Evolutionary conservation across 2,797 vertebrate genomes (phyloP), one percentile per base, ranked within the genome.

Genomic region (Tympanoctomys barrerae): DNA sequence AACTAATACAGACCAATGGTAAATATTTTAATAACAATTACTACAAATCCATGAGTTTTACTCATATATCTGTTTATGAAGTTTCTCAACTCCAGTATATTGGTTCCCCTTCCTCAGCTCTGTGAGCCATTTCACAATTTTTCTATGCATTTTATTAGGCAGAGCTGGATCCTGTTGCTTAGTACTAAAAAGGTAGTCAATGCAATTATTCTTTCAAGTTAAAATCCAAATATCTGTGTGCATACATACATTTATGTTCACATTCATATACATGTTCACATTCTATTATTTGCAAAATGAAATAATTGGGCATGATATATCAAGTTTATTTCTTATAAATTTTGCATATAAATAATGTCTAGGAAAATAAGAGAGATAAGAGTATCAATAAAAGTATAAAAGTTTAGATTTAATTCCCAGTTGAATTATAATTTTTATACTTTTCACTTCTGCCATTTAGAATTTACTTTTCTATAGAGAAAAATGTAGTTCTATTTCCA

Each of bases 211-310:
- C 28, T 70, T 93, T 68, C 5, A 95, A 94, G 46, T 86, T 28
- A 79, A 96, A 96, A 90, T 89, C 21, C 10, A 66, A 5, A 49
- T 94, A 73, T 91, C 49, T 90, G 36, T 28, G 90, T 68, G 13
- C 5, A 31, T 66, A 31, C 31, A 31, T 66, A 66, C 31, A 31
- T 66, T 18, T 68, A 68, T 68, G n/a, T 36, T 21, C 19, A 36
- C 19, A 16, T 68, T 19, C 26, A 28, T n/a, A 70, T 70, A 70
- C 19, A 19, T 70, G 33, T n/a, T n/a, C 11, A 70, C n/a, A 70
- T 62, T 36, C 52, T 88, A 68, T 10, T 96, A 24, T 73, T 87
- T 77, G 31, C 2, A 86, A 8, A 36, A 87, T 64, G 46, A 68
- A 62, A 54, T 68, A 90, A 26, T 49, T 86, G 33, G 39, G 0